These are phyloP conservation scores for Pachycephus smyrnensis DNA, from an alignment of 2,888 invertebrate species.

Conservation along the genomic window DNA sequence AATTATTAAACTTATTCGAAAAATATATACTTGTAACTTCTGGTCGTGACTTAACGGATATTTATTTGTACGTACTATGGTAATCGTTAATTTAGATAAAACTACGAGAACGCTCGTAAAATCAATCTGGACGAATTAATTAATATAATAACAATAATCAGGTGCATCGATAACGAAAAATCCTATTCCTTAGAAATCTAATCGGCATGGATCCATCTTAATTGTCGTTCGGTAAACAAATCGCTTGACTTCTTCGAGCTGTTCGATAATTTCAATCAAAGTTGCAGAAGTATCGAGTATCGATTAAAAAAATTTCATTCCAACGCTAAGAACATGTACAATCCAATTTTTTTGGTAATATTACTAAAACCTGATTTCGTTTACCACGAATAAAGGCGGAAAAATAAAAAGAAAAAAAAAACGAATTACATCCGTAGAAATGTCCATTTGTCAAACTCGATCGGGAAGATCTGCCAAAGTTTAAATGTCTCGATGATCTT, in stretches of 20 bases:
- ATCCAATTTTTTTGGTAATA: not conserved
- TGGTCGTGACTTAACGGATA: not conserved
- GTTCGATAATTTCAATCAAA: not conserved
- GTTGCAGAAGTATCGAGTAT: not conserved
- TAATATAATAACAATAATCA: not conserved
- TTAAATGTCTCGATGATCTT: not conserved
- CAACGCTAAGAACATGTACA: not conserved
- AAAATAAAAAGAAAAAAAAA: not conserved
- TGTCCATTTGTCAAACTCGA: not conserved
- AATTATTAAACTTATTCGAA: not conserved
- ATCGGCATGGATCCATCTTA: not conserved
- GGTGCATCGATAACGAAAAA: not conserved
- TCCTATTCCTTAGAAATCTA: not conserved
- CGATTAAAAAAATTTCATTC: not conserved
- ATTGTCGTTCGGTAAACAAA: not conserved
- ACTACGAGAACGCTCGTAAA: not conserved
- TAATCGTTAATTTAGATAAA: not conserved
- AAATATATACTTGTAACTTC: not conserved
- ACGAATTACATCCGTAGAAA: not conserved
- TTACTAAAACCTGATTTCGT: not conserved
- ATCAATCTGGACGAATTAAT: not conserved
- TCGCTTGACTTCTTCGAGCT: not conserved
- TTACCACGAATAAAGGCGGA: not conserved
- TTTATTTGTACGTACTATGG: not conserved
- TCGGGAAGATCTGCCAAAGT: not conserved